A percentile compares a stretch with the other conserved stretches of the same genome.
phyloP scores from a whole-genome alignment of 2,797 vertebrate genomes.

The Nasua narica region DNA sequence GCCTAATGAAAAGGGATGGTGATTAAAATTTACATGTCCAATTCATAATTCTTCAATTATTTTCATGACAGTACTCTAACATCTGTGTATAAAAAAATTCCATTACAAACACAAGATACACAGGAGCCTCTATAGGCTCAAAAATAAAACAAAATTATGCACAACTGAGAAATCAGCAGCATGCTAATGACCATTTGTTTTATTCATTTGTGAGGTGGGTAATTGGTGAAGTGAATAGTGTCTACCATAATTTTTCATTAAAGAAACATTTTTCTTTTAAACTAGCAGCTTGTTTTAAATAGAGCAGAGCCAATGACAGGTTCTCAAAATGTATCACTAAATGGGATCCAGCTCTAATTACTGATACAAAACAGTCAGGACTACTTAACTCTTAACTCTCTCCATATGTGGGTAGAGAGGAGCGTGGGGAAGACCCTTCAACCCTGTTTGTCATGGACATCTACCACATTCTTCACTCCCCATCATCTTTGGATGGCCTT shows the following conservation, averaged over 20 bases:
- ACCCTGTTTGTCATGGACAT: not conserved
- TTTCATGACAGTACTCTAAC: constrained; percentile 42
- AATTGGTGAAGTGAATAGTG: constrained; percentile 32
- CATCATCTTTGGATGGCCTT: not conserved
- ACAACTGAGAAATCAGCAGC: constrained; percentile 37
- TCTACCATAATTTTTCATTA: constrained; percentile 42
- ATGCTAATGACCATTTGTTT: constrained; percentile 43
- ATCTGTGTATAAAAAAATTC: constrained; percentile 49
- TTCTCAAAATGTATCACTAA: not conserved
- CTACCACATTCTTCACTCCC: not conserved
- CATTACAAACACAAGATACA: constrained; percentile 33
- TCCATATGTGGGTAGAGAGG: not conserved
- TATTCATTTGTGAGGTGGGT: constrained; percentile 46
- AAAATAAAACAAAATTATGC: constrained; percentile 59
- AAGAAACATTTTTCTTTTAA: constrained; percentile 37
- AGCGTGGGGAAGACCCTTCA: not conserved
- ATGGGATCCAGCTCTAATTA: not conserved
- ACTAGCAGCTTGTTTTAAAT: constrained; percentile 40
- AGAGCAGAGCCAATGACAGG: not conserved
- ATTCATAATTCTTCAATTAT: constrained; percentile 55
- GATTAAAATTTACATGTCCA: constrained; percentile 39
- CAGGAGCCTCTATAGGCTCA: not conserved
- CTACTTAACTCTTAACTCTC: not conserved
- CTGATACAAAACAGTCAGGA: not conserved
- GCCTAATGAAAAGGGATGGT: not conserved